Conservation (phyloP, 2,888 invertebrate genomes). For the Eupithecia centaureata region DNA sequence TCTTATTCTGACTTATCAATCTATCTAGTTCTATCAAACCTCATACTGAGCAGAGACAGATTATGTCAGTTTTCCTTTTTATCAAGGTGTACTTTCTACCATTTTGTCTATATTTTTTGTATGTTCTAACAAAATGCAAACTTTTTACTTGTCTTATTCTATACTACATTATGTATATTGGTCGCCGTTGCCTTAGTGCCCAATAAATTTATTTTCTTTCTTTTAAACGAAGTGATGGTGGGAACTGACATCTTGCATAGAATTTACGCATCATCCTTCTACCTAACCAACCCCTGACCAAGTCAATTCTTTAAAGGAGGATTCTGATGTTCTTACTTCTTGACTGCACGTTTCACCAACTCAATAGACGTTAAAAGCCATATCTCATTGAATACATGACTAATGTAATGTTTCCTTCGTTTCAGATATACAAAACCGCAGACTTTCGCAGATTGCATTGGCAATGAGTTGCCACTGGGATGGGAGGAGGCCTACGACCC, state of each 20-base stretch:
- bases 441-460: conserved; percentile 98
- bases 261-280: not conserved
- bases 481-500: conserved; percentile 99
- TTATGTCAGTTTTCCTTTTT: too few relatives aligned
- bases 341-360: not conserved
- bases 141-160: not conserved
- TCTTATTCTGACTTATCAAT: not conserved
- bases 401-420: conserved; percentile 63
- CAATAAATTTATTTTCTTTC: too few relatives aligned
- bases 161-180: too few relatives aligned
- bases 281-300: not conserved
- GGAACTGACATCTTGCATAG: not conserved
- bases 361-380: not conserved
- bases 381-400: not conserved
- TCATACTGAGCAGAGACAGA: too few relatives aligned
- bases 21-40: too few relatives aligned
- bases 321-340: not conserved
- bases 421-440: conserved; percentile 98
- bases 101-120: too few relatives aligned
- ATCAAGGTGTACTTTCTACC: too few relatives aligned
- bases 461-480: conserved; percentile 97
- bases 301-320: not conserved
- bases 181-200: too few relatives aligned
- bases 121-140: too few relatives aligned
- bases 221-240: too few relatives aligned